Base-by-base conservation (phyloP, 2,113 vertebrate species). In the Myotis brandtii region DNA sequence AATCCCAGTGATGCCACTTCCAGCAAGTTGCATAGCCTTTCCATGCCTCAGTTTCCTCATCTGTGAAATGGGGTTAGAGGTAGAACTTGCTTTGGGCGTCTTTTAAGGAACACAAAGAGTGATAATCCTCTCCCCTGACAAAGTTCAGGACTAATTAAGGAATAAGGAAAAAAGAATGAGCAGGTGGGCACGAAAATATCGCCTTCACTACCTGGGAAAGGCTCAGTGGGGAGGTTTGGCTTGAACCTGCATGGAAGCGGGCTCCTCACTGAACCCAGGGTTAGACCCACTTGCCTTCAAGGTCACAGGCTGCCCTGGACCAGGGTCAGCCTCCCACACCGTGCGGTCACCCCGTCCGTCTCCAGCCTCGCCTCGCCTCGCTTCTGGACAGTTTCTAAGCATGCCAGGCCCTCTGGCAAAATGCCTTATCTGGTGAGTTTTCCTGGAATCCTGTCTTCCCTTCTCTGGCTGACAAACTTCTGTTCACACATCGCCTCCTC, bases 121-220 rank as follows among this genome's bases (percentile, higher is more conserved):
- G 83, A 48, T 40, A 20, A 11, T 30, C 77, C 25, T 67, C 37
- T 82, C 66, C 30, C 13, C 72, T 69, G 27, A 43, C 27, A 30
- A 92, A 83, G 37, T 59, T 73, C 77, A 90, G 27, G 76, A 37
- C 50, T 64, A 21, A n/a, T 16, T 79, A 81, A 86, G 86, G 59
- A 84, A 20, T 14, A n/a, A 85, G 46, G 21, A 30, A 14, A 52
- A 23, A 23, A 43, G 6, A 69, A 18, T 27, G 27, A 83, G 14
- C 62, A 50, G 5, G 6, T 37, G 2, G 25, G 56, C n/a, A 23
- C 34, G 25, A 46, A 80, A 76, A 12, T 11, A 3, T n/a, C n/a
- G 17, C 34, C 50, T 48, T 79, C 23, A 18, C 32, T 48, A n/a
- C 18, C 37, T 6, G 23, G 59, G 73, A 21, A 56, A 64, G n/a